Evolutionary conservation across 2,113 vertebrate genomes (phyloP), one percentile per base, ranked within the genome.

Genomic region (Vimba vimba): DNA sequence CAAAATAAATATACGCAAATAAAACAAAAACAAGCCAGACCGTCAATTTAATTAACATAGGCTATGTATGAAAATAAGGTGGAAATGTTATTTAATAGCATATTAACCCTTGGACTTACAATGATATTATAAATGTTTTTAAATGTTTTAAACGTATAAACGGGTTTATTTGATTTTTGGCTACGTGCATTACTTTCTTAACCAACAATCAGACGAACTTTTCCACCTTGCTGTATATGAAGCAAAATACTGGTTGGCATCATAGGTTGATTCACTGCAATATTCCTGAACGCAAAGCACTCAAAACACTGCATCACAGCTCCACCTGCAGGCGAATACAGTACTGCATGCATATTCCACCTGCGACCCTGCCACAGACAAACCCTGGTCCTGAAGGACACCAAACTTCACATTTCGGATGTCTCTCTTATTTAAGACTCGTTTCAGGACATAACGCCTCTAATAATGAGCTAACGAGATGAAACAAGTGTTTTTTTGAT

Each of bases 271-370:
- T 57, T 55, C 79, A 6, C 69, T 66, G 27, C 68, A 59, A 71
- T 71, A 36, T 62, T 81, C 52, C 84, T 21, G 75, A 82, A 45
- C 69, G 25, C 60, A 79, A 85, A 62, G 79, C 6, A 76, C 90
- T 88, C 91, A 88, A 95, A 95, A 94, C 90, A 91, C 94, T 95
- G 95, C 94, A 93, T 92, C 91, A 92, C 89, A 95, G 94, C 94
- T 84, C 94, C 95, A 93, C 94, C 95, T 94, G 92, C 94, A 95
- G 95, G 94, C 21, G 21, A 10, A 50, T 77, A 59, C 19, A 50
- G 79, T 81, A 89, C 60, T 82, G 82, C 89, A 80, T 23, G 33
- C 27, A 62, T 13, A 45, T 36, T 55, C 33, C 17, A 68, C 11
- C 33, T 25, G 52, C 10, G 47, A 1, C n/a, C 4, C n/a, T 17